Percentiles rank a stretch among this genome's conserved stretches.
Evolutionary conservation across 2,888 invertebrate species (phyloP).

Genomic region (Holacanthella duospinosa): DNA sequence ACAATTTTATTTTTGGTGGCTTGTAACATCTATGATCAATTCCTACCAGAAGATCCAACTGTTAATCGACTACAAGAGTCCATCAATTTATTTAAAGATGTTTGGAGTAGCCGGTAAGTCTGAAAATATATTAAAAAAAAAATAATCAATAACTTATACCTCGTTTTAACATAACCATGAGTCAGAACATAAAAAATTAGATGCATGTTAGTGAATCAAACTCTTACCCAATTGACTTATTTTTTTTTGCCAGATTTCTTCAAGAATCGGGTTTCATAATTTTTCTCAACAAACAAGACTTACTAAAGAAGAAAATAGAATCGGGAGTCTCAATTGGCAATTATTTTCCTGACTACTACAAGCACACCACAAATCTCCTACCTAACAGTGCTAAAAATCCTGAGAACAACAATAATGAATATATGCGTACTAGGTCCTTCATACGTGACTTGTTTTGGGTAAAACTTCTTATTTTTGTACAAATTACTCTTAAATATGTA

Average conservation of each 20-base stretch:
- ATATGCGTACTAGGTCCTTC: slow-evolving; percentile 55
- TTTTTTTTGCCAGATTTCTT: slow-evolving; percentile 55
- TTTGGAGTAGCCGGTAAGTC: slow-evolving; percentile 61
- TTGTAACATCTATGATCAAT: slow-evolving; percentile 68
- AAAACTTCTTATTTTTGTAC: too few species aligned
- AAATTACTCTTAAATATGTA: too few species aligned
- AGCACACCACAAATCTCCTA: slow-evolving; percentile 42
- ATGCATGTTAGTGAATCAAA: too few species aligned
- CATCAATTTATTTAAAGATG: slow-evolving; percentile 59
- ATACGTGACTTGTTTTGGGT: slow-evolving; percentile 58
- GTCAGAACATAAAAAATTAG: too few species aligned
- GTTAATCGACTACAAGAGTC: slow-evolving; percentile 65
- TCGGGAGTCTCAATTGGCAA: slow-evolving; percentile 53
- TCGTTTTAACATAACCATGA: not conserved
- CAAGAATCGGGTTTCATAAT: slow-evolving; percentile 64
- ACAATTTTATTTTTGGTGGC: slow-evolving; percentile 71
- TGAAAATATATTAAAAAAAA: not conserved
- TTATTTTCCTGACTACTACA: slow-evolving; percentile 56
- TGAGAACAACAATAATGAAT: slow-evolving; percentile 48
- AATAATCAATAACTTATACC: not conserved
- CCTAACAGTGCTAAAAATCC: slow-evolving; percentile 6
- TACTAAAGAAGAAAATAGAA: slow-evolving; percentile 59
- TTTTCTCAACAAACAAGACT: slow-evolving; percentile 72
- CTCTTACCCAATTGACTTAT: too few species aligned
- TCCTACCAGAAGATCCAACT: slow-evolving; percentile 55